Percentiles rank a stretch among this genome's conserved stretches.
phyloP scores from a whole-genome alignment of 2,113 vertebrate genomes.

The Nannobrachium achirus region DNA sequence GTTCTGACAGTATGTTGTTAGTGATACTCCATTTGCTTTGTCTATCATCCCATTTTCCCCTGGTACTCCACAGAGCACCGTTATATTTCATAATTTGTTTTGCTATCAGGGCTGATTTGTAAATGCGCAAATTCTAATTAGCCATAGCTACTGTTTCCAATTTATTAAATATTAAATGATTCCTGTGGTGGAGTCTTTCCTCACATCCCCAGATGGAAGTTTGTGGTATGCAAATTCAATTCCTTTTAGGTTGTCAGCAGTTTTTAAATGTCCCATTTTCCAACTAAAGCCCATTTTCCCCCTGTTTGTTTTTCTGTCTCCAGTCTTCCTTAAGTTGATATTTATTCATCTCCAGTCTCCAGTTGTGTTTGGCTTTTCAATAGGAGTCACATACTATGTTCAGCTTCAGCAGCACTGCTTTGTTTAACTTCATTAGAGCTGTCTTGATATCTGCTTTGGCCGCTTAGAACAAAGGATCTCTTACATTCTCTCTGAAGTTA shows the following conservation, averaged over 20 bases:
- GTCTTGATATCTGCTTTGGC: conserved; percentile 85
- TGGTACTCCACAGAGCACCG: conserved; percentile 88
- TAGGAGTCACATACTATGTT: conserved; percentile 86
- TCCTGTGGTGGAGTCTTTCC: conserved; percentile 89
- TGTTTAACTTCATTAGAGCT: conserved; percentile 90
- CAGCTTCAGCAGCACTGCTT: conserved; percentile 79
- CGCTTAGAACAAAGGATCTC: conserved; percentile 76
- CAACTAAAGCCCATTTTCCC: conserved; percentile 72
- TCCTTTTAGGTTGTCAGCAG: conserved; percentile 87
- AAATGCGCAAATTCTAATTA: conserved; percentile 99
- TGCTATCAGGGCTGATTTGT: conserved; percentile 99
- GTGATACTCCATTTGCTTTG: conserved; percentile 98
- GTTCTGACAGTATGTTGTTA: conserved; percentile 97
- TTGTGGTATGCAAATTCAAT: conserved; percentile 91
- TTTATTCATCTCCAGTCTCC: conserved; percentile 89
- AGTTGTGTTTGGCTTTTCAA: conserved; percentile 83
- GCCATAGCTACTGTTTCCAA: conserved; percentile 91
- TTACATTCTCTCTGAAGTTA: conserved; percentile 82
- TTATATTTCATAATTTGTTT: conserved; percentile 99
- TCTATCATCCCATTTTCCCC: conserved; percentile 96
- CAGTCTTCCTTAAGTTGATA: conserved; percentile 83
- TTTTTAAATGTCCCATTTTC: conserved; percentile 86
- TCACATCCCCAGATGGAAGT: conserved; percentile 91
- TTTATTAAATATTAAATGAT: conserved; percentile 99
- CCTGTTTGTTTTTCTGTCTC: conserved; percentile 78